Evolutionary conservation across 2,888 invertebrate species (phyloP).

Genomic region (Xanthorhoe spadicearia): DNA sequence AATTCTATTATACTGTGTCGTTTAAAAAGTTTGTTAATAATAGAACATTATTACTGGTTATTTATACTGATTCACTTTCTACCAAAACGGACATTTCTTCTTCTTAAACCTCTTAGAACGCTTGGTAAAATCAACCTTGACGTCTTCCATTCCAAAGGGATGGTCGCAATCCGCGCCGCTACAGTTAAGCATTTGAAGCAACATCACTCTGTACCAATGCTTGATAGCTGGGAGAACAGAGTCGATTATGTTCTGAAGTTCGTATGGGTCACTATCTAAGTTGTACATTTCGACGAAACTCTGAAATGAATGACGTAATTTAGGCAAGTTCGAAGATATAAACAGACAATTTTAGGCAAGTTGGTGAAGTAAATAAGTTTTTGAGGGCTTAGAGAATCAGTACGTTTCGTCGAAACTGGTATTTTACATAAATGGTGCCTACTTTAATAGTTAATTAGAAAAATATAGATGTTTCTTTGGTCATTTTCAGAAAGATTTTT

Average conservation of each 20-base stretch:
- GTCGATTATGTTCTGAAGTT: conserved; percentile 87
- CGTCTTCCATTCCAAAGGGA: conserved; percentile 42
- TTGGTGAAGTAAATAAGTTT: too few relatives aligned
- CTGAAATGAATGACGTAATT: conserved; percentile 68
- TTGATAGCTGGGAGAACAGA: conserved; percentile 79
- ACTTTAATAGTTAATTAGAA: too few relatives aligned
- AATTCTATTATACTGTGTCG: too few relatives aligned
- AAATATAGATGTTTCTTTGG: too few relatives aligned
- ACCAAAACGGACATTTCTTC: conserved; percentile 37
- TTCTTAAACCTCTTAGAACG: conserved; percentile 32
- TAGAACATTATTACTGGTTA: too few relatives aligned
- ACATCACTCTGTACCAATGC: conserved; percentile 77
- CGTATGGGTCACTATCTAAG: conserved; percentile 88
- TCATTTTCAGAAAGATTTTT: too few relatives aligned
- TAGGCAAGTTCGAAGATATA: too few relatives aligned
- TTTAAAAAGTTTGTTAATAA: too few relatives aligned
- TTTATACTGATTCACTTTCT: not conserved
- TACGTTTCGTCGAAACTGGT: too few relatives aligned
- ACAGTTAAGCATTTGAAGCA: conserved; percentile 83
- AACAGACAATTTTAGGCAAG: too few relatives aligned
- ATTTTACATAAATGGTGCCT: too few relatives aligned
- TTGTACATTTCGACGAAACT: conserved; percentile 92
- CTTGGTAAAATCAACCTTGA: conserved; percentile 23
- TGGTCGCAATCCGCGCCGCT: conserved; percentile 64
- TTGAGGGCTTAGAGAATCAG: too few relatives aligned